Base-by-base conservation (phyloP, 2,113 vertebrate genomes). In the Chaenocephalus aceratus region DNA sequence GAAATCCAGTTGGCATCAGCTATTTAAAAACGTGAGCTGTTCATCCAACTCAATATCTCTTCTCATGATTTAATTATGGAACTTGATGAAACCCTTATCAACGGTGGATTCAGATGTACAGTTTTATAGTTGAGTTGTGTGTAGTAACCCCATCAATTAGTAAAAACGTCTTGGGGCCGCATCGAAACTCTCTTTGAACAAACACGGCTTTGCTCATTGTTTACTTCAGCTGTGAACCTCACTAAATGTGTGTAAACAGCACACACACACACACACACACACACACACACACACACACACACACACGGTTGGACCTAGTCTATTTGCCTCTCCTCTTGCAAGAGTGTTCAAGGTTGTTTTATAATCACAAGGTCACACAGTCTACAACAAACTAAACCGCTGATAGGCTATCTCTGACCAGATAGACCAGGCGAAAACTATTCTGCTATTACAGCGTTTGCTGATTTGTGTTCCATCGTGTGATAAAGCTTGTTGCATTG, bases 361-460 rank as follows among this genome's bases (percentile, higher is more conserved):
- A 80, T 66, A 87, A 81, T 75, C 72, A 60, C 89, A 88, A 91
- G 87, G 88, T 87, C 79, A 76, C 14, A 41, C 57, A 52, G 84
- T 69, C 69, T 53, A 51, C 45, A 72, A 81, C 87, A 88, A 92
- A 90, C 86, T 86, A 80, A 84, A 80, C 61, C 72, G 68, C 76
- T 77, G 80, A 79, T 71, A 83, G 36, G 34, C 36, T 3, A 5
- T 45, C 45, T 67, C 83, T 70, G 36, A 41, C 36, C 36, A 41
- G 36, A 41, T 61, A 59, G n/a, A 59, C 62, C 58, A 62, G 58
- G 23, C 62, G 30, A 36, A 56, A 52, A 63, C 13, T 3, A 74
- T 52, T 23, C 60, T 18, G 23, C 57, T 34, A 10, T 63, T 44
- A 2, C 53, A 8, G 34, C 13, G 30, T 30, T 34, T 46, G 49